Percentiles rank a stretch among this genome's conserved stretches.
These are phyloP conservation scores for Penaeus monodon DNA, from an alignment of 2,888 invertebrate species.

Conservation along the genomic window DNA sequence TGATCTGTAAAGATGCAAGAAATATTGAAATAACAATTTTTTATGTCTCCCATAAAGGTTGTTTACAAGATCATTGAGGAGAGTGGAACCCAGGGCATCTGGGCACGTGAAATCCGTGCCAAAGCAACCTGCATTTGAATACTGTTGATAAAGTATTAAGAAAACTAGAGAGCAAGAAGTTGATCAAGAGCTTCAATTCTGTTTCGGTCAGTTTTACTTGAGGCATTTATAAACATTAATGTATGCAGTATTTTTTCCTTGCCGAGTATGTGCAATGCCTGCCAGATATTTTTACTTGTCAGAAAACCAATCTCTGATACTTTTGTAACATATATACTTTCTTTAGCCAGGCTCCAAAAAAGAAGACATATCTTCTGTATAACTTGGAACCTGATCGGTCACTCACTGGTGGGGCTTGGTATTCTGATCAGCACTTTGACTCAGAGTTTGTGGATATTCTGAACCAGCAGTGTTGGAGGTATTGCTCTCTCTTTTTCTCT, in stretches of 20 bases:
- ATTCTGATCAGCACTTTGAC: constrained; percentile 97
- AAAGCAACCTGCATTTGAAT: constrained; percentile 91
- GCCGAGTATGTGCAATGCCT: no score
- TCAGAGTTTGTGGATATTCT: constrained; percentile 97
- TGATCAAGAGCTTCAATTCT: constrained; percentile 96
- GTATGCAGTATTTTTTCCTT: constrained; percentile 9
- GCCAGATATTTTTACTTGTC: no score
- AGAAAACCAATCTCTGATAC: no score
- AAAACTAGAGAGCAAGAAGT: constrained; percentile 90
- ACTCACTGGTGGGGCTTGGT: constrained; percentile 98
- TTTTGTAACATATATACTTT: constrained; percentile 64
- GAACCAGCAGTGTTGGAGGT: constrained; percentile 91
- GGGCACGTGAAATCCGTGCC: constrained; percentile 93
- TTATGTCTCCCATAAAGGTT: constrained; percentile 74
- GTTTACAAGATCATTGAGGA: constrained; percentile 94
- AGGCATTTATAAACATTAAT: neutral
- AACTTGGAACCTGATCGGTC: constrained; percentile 94
- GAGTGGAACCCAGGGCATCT: constrained; percentile 91
- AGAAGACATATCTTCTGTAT: constrained; percentile 97
- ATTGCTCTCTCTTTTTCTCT: constrained; percentile 71
- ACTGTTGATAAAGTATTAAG: constrained; percentile 94
- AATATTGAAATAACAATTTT: neutral
- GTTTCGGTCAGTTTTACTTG: constrained; percentile 80
- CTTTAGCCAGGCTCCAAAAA: constrained; percentile 83
- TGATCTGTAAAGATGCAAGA: neutral